Evolutionary conservation across 2,797 vertebrate species (phyloP).

Genomic region (Alfaro cultratus): DNA sequence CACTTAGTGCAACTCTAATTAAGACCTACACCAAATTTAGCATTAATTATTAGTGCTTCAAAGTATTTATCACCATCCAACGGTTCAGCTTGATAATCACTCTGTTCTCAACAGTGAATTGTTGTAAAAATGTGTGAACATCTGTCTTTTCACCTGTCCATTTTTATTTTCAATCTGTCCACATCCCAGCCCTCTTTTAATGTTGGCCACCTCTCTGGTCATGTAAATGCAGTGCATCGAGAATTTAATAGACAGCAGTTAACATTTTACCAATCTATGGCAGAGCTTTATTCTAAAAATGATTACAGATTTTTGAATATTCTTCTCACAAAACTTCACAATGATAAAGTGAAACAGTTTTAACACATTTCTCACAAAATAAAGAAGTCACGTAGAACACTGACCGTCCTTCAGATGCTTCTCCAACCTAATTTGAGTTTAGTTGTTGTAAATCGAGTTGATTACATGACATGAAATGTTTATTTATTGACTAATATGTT

Average conservation of each 20-base stretch:
- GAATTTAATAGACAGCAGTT: background rate
- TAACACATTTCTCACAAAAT: background rate
- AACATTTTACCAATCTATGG: background rate
- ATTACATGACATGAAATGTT: background rate
- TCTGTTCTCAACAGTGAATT: conserved; percentile 50
- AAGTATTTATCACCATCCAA: conserved; percentile 56
- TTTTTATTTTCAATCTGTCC: conserved; percentile 1
- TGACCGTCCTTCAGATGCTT: background rate
- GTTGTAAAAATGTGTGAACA: conserved; percentile 41
- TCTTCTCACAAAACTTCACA: background rate
- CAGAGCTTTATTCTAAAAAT: background rate
- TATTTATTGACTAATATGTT: background rate
- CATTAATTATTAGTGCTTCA: conserved; percentile 54
- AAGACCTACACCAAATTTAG: conserved; percentile 47
- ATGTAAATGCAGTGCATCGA: background rate
- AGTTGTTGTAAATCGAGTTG: background rate
- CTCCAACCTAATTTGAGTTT: background rate
- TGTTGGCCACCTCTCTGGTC: background rate
- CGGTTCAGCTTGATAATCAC: conserved; percentile 58
- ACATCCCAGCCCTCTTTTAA: background rate
- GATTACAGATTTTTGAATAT: background rate
- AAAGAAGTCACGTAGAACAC: background rate
- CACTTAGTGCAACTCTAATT: conserved; percentile 42
- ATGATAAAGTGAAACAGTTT: background rate
- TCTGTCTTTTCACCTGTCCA: conserved; percentile 17